Conservation (phyloP, 2,888 invertebrate genomes). For the Trachelus iudaicus region DNA sequence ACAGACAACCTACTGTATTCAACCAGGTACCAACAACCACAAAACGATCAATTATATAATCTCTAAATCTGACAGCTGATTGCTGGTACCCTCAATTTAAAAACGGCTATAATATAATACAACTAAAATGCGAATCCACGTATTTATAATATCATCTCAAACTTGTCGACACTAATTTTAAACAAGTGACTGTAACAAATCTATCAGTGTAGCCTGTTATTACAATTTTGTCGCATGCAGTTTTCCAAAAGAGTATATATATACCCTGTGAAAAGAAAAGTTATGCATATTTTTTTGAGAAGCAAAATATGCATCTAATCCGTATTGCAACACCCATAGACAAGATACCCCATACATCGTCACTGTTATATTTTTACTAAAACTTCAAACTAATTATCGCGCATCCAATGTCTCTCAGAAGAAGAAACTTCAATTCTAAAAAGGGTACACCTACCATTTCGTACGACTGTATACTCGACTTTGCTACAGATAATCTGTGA, state of each 20-base stretch:
- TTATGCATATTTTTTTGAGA: too few species aligned
- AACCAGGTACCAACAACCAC: not conserved
- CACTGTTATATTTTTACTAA: too few species aligned
- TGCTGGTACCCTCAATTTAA: not conserved
- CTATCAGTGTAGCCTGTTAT: not conserved
- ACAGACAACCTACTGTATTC: not conserved
- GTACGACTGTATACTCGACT: not conserved
- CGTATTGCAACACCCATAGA: not conserved
- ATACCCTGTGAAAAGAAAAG: not conserved
- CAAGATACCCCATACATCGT: too few species aligned
- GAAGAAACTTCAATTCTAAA: not conserved
- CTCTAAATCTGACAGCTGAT: too few species aligned
- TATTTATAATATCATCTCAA: not conserved
- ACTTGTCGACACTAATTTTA: not conserved
- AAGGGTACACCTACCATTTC: not conserved
- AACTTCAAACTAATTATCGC: too few species aligned
- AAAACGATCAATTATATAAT: not conserved
- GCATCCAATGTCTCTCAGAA: not conserved
- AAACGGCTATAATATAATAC: not conserved
- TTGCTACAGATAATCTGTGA: not conserved
- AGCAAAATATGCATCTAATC: not conserved
- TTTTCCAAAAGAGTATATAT: not conserved
- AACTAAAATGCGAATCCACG: not conserved
- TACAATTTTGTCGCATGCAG: not conserved
- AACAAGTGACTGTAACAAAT: not conserved